These are phyloP conservation scores for Lasius platythorax DNA, from an alignment of 2,888 invertebrate genomes.

Conservation along the genomic window DNA sequence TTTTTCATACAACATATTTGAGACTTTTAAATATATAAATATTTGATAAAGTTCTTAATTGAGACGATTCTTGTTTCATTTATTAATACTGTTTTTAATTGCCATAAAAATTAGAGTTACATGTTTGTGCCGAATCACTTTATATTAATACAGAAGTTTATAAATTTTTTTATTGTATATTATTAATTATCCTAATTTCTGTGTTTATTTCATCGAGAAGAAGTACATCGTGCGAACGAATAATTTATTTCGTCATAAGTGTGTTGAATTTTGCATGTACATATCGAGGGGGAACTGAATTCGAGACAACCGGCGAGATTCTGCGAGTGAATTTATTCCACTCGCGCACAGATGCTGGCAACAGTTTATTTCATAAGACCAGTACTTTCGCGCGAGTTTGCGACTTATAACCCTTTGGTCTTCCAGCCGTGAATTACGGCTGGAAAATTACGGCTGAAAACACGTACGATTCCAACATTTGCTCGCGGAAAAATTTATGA, in stretches of 20 bases:
- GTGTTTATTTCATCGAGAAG: background rate
- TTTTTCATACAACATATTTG: background rate
- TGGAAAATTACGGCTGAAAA: slow-evolving; percentile 9
- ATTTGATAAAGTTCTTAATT: background rate
- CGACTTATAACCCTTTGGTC: slow-evolving; percentile 50
- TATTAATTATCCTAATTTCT: background rate
- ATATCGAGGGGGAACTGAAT: slow-evolving; percentile 20
- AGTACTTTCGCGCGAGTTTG: slow-evolving; percentile 36
- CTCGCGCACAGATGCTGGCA: slow-evolving; percentile 43
- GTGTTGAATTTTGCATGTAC: slow-evolving; percentile 18
- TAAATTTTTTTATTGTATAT: background rate
- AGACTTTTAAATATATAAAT: background rate
- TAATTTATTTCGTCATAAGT: slow-evolving; percentile 34
- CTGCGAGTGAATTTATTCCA: slow-evolving; percentile 40
- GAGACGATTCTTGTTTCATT: background rate
- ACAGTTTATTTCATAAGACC: slow-evolving; percentile 49
- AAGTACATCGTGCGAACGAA: background rate
- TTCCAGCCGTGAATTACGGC: slow-evolving; percentile 33
- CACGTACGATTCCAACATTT: slow-evolving; percentile 31
- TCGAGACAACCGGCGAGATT: slow-evolving; percentile 41
- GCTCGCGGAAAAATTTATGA: slow-evolving; percentile 34
- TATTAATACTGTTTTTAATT: background rate
- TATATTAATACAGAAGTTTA: background rate
- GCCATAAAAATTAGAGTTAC: background rate
- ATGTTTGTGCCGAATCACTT: background rate